These are phyloP conservation scores for Pherbina coryleti DNA, from an alignment of 2,888 invertebrate genomes.

Conservation along the genomic window DNA sequence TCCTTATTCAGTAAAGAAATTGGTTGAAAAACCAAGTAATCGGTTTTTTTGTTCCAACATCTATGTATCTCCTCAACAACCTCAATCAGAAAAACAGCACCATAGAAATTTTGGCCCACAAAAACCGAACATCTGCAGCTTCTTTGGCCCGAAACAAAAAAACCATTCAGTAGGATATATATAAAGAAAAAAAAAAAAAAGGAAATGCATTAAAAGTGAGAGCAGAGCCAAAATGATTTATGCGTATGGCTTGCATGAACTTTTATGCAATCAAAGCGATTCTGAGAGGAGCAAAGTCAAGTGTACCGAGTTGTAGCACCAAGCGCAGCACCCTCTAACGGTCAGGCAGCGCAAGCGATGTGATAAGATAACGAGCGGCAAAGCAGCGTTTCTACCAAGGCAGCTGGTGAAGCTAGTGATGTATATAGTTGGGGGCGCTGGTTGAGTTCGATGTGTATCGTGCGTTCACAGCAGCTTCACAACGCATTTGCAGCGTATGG, in stretches of 20 bases:
- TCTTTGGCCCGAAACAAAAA: background rate
- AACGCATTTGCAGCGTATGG: no score
- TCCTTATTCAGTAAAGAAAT: no score
- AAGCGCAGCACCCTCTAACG: background rate
- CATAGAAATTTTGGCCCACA: background rate
- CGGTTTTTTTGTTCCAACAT: background rate
- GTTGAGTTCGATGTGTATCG: background rate
- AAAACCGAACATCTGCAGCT: background rate
- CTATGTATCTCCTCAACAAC: background rate
- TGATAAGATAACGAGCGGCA: background rate
- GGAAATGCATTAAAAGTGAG: conserved; percentile 13
- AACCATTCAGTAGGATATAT: background rate
- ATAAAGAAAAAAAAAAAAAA: background rate
- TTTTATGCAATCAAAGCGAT: background rate
- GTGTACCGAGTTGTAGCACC: background rate
- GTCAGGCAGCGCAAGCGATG: background rate
- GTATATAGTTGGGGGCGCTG: background rate
- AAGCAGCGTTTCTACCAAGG: background rate
- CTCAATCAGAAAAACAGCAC: background rate
- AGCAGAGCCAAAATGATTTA: conserved; percentile 32
- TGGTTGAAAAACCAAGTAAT: background rate
- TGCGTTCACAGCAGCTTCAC: background rate
- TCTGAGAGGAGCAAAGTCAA: background rate
- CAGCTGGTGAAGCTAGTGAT: background rate
- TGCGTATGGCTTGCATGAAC: conserved; percentile 22